These are phyloP conservation scores for Diacarnus erythraeanus DNA, from an alignment of 37 sponge, comb jelly and placozoan genomes.

Conservation along the genomic window DNA sequence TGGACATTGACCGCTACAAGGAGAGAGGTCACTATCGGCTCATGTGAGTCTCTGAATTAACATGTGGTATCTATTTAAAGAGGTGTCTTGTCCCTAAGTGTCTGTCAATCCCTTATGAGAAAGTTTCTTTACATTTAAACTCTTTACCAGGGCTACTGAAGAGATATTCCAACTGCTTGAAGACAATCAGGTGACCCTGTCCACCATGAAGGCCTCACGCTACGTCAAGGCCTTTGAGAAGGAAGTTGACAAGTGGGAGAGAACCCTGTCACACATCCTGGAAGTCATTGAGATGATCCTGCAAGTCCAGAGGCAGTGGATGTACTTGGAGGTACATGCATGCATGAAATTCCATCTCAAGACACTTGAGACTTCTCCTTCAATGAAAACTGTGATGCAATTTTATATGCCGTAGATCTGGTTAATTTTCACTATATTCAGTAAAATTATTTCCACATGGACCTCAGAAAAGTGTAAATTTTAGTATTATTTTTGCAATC, in stretches of 20 bases:
- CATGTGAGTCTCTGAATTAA: constrained; percentile 47
- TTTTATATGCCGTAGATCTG: no score
- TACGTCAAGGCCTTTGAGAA: constrained; percentile 93
- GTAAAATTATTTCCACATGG: no score
- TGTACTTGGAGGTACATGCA: constrained; percentile 92
- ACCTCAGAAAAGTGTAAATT: no score
- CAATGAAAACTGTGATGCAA: no score
- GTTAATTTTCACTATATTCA: no score
- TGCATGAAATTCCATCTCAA: neutral
- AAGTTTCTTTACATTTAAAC: neutral
- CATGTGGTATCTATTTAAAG: neutral
- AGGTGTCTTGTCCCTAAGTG: no score
- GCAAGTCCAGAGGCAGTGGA: constrained; percentile 99
- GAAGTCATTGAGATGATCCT: constrained; percentile 96
- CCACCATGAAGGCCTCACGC: constrained; percentile 98
- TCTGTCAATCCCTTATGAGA: no score
- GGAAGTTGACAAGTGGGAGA: constrained; percentile 98
- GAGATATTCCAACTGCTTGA: constrained; percentile 97
- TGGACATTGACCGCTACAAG: constrained; percentile 94
- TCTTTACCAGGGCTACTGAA: constrained; percentile 71
- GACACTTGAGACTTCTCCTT: no score
- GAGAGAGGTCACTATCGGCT: constrained; percentile 93
- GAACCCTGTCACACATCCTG: constrained; percentile 94
- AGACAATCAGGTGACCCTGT: constrained; percentile 97
- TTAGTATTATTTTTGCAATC: no score